phyloP scores from a whole-genome alignment of 2,888 invertebrate genomes.

The Azorinus chamasolen region DNA sequence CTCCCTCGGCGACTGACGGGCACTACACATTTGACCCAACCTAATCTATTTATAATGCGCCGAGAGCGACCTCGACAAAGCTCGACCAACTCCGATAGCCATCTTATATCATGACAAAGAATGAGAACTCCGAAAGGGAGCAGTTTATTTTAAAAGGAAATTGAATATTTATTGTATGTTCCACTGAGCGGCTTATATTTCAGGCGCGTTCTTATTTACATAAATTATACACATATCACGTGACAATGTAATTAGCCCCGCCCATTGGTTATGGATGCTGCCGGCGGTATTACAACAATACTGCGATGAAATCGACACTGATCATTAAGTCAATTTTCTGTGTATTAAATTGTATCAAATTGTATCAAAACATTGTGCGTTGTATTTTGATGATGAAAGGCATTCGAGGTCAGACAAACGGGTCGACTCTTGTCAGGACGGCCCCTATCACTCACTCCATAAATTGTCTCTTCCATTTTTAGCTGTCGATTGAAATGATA shows the following conservation, averaged over 20 bases:
- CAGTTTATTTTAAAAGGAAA: conserved; percentile 37
- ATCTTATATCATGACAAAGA: conserved; percentile 54
- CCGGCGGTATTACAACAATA: too few relatives aligned
- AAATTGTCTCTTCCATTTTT: too few relatives aligned
- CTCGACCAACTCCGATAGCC: conserved; percentile 23
- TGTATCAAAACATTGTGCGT: too few relatives aligned
- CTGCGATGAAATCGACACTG: too few relatives aligned
- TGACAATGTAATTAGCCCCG: conserved; percentile 31
- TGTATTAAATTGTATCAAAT: too few relatives aligned
- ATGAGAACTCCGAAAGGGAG: conserved; percentile 25
- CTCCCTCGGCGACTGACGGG: conserved; percentile 9
- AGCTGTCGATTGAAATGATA: too few relatives aligned
- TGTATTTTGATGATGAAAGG: too few relatives aligned
- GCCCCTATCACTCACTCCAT: too few relatives aligned
- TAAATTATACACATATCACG: conserved; percentile 54
- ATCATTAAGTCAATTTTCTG: too few relatives aligned
- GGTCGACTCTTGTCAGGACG: too few relatives aligned
- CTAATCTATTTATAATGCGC: conserved; percentile 42
- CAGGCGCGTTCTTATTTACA: conserved; percentile 56
- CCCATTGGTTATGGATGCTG: conserved; percentile 17
- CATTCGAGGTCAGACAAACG: too few relatives aligned
- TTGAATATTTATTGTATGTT: conserved; percentile 49
- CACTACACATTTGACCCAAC: conserved; percentile 18
- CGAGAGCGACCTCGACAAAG: conserved; percentile 47
- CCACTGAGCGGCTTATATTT: conserved; percentile 39